phyloP scores from a whole-genome alignment of 1,140 invertebrate species.

The Danaus melanippus region DNA sequence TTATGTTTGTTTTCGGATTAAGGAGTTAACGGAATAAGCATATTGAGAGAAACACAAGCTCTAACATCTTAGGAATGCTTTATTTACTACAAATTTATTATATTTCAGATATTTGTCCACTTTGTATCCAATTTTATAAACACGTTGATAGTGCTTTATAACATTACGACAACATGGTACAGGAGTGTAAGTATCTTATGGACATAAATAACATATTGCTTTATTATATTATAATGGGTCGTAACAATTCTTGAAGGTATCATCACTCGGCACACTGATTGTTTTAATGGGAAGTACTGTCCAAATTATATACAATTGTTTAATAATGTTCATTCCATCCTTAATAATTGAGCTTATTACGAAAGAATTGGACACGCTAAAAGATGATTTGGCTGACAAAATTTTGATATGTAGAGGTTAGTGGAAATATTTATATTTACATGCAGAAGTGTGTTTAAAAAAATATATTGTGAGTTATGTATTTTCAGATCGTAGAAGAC shows the following conservation, averaged over 20 bases:
- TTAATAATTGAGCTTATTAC: constrained; percentile 12
- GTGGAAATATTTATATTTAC: neutral
- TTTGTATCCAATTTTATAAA: constrained; percentile 5
- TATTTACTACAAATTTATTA: too few relatives aligned
- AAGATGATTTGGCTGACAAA: constrained; percentile 7
- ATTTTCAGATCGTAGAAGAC: too few relatives aligned
- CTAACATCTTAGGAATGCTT: too few relatives aligned
- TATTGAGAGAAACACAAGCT: too few relatives aligned
- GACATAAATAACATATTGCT: neutral
- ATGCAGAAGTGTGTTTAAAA: too few relatives aligned
- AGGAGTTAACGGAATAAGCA: too few relatives aligned
- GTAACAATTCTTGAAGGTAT: too few relatives aligned
- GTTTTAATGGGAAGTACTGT: too few relatives aligned
- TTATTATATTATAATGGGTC: too few relatives aligned
- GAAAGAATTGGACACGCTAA: constrained; percentile 3
- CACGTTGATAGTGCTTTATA: neutral
- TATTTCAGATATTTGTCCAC: too few relatives aligned
- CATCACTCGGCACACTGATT: neutral
- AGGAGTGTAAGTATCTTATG: neutral
- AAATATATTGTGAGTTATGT: too few relatives aligned
- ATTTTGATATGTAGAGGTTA: constrained; percentile 8
- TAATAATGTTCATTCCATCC: constrained; percentile 10
- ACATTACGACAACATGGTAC: neutral
- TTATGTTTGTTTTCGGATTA: too few relatives aligned
- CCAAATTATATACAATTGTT: constrained; percentile 2